phyloP scores from a whole-genome alignment of 2,888 invertebrate species.

The Cheilosia soror region DNA sequence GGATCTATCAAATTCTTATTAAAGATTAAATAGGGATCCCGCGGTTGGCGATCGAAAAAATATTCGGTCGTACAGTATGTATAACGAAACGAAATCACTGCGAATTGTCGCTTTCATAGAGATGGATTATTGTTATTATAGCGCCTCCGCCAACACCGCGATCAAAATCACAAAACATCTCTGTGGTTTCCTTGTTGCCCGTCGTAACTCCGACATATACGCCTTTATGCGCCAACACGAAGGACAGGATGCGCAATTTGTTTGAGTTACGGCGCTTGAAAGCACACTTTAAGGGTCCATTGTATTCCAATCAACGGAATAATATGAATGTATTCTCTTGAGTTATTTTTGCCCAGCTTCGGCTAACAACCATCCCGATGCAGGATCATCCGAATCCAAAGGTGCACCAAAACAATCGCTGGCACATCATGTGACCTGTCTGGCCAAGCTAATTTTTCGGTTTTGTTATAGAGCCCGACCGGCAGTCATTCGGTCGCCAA shows the following conservation, averaged over 20 bases:
- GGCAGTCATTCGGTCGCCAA: constrained; percentile 47
- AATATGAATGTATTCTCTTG: constrained; percentile 66
- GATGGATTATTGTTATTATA: constrained; percentile 16
- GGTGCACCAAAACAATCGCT: constrained; percentile 62
- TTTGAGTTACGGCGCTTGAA: constrained; percentile 84
- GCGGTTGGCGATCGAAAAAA: too few relatives aligned
- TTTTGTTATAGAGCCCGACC: constrained; percentile 35
- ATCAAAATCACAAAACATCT: constrained; percentile 54
- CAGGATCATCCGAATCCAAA: constrained; percentile 15
- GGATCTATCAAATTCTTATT: too few relatives aligned
- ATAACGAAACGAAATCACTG: too few relatives aligned
- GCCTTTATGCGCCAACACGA: constrained; percentile 13
- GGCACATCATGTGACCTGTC: constrained; percentile 76
- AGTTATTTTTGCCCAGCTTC: constrained; percentile 36
- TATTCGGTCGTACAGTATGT: too few relatives aligned
- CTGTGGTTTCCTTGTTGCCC: constrained; percentile 16
- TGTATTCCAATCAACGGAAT: constrained; percentile 81
- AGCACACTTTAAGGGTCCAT: constrained; percentile 84
- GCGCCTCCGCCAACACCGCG: constrained; percentile 43
- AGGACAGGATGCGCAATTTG: constrained; percentile 82
- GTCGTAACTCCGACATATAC: constrained; percentile 30
- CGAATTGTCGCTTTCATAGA: neutral
- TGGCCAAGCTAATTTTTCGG: constrained; percentile 76
- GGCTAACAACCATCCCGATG: constrained; percentile 47
- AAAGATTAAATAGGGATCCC: too few relatives aligned